Percentiles rank a stretch among this genome's conserved stretches.
These are phyloP conservation scores for Todiramphus chloris DNA, from an alignment of 2,113 vertebrate species.

Conservation along the genomic window DNA sequence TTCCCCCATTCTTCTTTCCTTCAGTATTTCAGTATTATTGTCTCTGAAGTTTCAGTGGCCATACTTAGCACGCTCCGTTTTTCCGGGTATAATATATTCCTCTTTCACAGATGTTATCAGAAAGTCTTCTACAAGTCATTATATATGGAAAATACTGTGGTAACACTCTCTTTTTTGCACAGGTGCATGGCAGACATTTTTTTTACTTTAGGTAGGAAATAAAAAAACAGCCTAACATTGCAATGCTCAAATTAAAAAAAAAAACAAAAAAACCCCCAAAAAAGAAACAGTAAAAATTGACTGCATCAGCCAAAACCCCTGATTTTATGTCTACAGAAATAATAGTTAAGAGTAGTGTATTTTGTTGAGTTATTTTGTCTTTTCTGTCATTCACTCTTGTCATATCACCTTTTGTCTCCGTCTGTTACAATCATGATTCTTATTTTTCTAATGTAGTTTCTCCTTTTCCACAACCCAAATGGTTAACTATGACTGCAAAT, in stretches of 20 bases:
- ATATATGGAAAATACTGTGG: not conserved
- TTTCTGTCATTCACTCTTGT: not conserved
- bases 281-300: not conserved
- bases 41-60: not conserved
- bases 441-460: not conserved
- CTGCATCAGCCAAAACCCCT: not conserved
- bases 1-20: not conserved
- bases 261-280: not conserved
- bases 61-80: not conserved
- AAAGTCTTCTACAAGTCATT: not conserved
- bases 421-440: not conserved
- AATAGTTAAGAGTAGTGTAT: not conserved
- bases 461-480: not conserved
- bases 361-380: not conserved
- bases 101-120: not conserved
- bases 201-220: not conserved
- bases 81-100: not conserved
- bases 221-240: not conserved
- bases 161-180: not conserved
- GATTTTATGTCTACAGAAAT: not conserved
- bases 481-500: not conserved
- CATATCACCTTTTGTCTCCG: not conserved
- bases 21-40: conserved; percentile 3
- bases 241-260: not conserved
- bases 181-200: not conserved